A percentile compares a stretch with the other conserved stretches of the same genome.
phyloP scores from a whole-genome alignment of 2,113 vertebrate genomes.

The Coregonus clupeaformis region DNA sequence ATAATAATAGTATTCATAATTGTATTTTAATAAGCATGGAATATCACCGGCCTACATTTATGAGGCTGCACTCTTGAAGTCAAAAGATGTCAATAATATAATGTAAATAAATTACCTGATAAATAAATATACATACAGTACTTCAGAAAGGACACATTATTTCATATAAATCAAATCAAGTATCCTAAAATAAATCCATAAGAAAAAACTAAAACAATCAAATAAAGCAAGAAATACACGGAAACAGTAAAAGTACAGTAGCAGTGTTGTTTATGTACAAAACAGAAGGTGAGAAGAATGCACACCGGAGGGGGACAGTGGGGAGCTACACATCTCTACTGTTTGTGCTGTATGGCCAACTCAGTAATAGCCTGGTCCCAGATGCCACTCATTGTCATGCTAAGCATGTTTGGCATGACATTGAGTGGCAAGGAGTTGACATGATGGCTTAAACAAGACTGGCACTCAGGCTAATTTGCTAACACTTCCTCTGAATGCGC shows the following conservation, averaged over 20 bases:
- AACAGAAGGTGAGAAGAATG: conserved; percentile 41
- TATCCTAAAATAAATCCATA: conserved; percentile 16
- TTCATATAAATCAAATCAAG: conserved; percentile 22
- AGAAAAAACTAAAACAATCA: conserved; percentile 6
- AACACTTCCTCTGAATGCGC: too few species aligned
- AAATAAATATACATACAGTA: conserved; percentile 57
- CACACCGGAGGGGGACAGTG: conserved; percentile 6
- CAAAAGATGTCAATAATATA: conserved; percentile 34
- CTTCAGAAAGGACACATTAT: conserved; percentile 10
- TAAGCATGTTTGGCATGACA: too few species aligned
- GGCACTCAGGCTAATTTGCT: too few species aligned
- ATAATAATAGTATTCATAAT: conserved; percentile 18
- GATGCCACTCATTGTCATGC: too few species aligned
- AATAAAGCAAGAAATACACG: conserved; percentile 22
- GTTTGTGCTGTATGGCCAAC: neutral
- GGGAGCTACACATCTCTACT: neutral
- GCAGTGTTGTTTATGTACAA: conserved; percentile 68
- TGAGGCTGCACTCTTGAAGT: conserved; percentile 37
- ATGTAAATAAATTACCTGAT: conserved; percentile 45
- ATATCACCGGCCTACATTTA: conserved; percentile 54
- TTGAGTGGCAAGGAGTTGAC: too few species aligned
- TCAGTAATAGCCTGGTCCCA: too few species aligned
- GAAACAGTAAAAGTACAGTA: conserved; percentile 35
- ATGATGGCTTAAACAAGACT: too few species aligned
- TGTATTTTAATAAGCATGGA: conserved; percentile 48